phyloP scores from a whole-genome alignment of 2,888 invertebrate species.

The Synergus japonicus region DNA sequence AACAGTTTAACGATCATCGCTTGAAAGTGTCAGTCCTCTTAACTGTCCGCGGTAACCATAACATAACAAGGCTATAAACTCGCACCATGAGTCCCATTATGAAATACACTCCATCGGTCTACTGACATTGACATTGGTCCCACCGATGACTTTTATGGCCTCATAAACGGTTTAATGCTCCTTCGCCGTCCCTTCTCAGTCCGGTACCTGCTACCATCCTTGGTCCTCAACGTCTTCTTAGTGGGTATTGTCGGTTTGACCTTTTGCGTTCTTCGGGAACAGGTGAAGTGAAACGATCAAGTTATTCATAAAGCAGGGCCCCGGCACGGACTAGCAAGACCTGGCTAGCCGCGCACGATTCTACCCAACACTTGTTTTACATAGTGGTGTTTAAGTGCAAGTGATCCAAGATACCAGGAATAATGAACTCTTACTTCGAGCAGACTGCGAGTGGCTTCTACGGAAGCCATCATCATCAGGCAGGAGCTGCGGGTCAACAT shows the following conservation, averaged over 20 bases:
- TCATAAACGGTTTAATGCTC: constrained; percentile 61
- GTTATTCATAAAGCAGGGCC: constrained; percentile 35
- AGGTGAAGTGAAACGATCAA: constrained; percentile 23
- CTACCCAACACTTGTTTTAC: constrained; percentile 46
- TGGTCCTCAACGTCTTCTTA: constrained; percentile 43
- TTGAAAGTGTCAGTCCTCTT: constrained; percentile 58
- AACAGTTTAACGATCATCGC: constrained; percentile 75
- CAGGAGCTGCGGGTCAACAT: constrained; percentile 82
- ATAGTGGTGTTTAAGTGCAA: constrained; percentile 70
- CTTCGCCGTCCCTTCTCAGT: constrained; percentile 47
- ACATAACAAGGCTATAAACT: constrained; percentile 64
- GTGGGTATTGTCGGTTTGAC: constrained; percentile 44
- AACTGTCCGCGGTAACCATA: constrained; percentile 64
- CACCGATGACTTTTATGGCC: constrained; percentile 72
- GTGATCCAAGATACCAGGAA: constrained; percentile 75
- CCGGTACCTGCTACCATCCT: constrained; percentile 48
- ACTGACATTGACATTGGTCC: constrained; percentile 69
- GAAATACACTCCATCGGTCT: constrained; percentile 66
- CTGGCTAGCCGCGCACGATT: constrained; percentile 51
- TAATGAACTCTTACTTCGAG: constrained; percentile 97
- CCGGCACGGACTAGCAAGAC: constrained; percentile 51
- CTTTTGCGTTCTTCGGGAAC: constrained; percentile 29
- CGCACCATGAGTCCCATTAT: constrained; percentile 69
- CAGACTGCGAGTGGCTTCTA: constrained; percentile 92
- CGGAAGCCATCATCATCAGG: constrained; percentile 93